phyloP scores from a whole-genome alignment of 2,888 invertebrate genomes.

The Agriopis marginaria region DNA sequence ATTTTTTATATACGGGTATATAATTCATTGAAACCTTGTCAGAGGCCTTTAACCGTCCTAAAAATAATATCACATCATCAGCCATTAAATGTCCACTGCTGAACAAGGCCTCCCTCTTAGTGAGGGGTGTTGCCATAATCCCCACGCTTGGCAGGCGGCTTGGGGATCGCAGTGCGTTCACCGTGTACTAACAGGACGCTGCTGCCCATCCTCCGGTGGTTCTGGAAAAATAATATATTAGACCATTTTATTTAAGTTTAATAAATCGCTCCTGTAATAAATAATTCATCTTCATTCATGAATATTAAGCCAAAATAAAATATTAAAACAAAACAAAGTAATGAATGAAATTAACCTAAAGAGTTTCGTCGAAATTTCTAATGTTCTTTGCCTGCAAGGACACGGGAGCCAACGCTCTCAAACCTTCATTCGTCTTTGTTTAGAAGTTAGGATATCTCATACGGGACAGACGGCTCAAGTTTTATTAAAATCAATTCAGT shows the following conservation, averaged over 20 bases:
- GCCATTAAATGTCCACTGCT: too few relatives aligned
- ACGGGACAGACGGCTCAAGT: conserved; percentile 24
- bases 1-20: too few relatives aligned
- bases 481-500: conserved; percentile 42
- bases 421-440: conserved; percentile 24
- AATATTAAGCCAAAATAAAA: neutral
- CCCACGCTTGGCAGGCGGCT: too few relatives aligned
- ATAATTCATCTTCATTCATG: neutral
- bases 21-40: too few relatives aligned
- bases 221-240: too few relatives aligned
- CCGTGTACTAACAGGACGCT: too few relatives aligned
- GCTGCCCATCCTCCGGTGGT: too few relatives aligned
- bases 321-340: neutral
- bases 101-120: too few relatives aligned
- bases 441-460: conserved; percentile 14
- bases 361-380: conserved; percentile 1
- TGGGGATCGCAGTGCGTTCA: too few relatives aligned
- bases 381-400: neutral
- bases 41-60: too few relatives aligned
- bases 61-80: too few relatives aligned
- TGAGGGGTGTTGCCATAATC: too few relatives aligned
- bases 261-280: neutral
- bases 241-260: neutral
- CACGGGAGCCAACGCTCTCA: neutral
- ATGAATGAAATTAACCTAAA: neutral